Evolutionary conservation across 2,888 invertebrate species (phyloP).

Genomic region (Notodonta ziczac): DNA sequence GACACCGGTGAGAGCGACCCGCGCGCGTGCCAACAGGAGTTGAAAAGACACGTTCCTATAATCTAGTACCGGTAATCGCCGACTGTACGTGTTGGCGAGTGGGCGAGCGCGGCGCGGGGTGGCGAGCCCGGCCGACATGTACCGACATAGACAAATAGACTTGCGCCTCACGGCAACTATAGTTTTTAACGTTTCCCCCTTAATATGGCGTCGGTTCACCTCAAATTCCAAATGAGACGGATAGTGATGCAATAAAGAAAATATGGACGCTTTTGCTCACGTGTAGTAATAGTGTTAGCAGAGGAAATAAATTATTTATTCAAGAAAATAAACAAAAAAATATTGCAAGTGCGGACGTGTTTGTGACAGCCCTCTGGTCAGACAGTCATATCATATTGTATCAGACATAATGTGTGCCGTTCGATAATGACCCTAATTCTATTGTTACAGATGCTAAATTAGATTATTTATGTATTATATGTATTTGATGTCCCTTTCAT

Average conservation of each 20-base stretch:
- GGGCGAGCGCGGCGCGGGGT: no score
- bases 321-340: constrained; percentile 20
- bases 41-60: constrained; percentile 49
- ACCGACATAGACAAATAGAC: constrained; percentile 21
- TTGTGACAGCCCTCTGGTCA: neutral
- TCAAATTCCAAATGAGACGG: constrained; percentile 64
- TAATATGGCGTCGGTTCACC: constrained; percentile 50
- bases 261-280: constrained; percentile 56
- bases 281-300: constrained; percentile 31
- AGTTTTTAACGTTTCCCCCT: constrained; percentile 33
- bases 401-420: neutral
- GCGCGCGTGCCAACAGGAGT: constrained; percentile 62
- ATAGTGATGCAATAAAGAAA: constrained; percentile 60
- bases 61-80: constrained; percentile 9
- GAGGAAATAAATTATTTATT: constrained; percentile 44
- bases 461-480: neutral
- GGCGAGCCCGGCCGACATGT: neutral
- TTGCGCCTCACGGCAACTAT: constrained; percentile 47
- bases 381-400: no score
- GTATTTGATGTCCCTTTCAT: no score
- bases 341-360: neutral
- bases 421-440: neutral
- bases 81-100: neutral
- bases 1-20: constrained; percentile 52
- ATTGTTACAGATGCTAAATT: neutral